A percentile compares a stretch with the other conserved stretches of the same genome.
Evolutionary conservation across 1,140 invertebrate genomes (phyloP).

Genomic region (Drosophila bocki): DNA sequence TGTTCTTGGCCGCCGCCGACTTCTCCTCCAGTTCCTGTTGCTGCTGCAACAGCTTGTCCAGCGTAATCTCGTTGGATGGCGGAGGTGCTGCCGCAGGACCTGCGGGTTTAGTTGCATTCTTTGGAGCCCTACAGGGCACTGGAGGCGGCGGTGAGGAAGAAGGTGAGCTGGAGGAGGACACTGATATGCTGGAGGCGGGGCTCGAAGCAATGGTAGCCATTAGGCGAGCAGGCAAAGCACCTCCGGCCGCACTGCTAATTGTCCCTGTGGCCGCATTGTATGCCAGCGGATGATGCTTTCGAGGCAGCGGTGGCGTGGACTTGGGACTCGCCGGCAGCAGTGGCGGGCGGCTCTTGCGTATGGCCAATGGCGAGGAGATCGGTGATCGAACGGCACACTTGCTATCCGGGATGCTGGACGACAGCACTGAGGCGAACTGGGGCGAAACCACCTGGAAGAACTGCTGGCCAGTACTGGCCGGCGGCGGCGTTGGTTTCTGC

Average conservation of each 20-base stretch:
- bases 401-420: slow-evolving; percentile 70
- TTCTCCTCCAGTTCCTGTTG: slow-evolving; percentile 78
- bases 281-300: slow-evolving; percentile 74
- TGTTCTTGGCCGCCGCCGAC: slow-evolving; percentile 66
- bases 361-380: slow-evolving; percentile 69
- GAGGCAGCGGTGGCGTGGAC: slow-evolving; percentile 75
- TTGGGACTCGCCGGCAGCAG: slow-evolving; percentile 72
- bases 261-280: slow-evolving; percentile 74
- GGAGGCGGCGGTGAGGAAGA: slow-evolving; percentile 78
- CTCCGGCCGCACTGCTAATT: slow-evolving; percentile 57
- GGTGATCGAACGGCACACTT: slow-evolving; percentile 70
- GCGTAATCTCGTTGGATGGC: slow-evolving; percentile 47
- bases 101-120: slow-evolving; percentile 26
- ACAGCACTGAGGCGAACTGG: slow-evolving; percentile 76
- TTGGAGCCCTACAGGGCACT: slow-evolving; percentile 73
- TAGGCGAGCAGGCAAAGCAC: slow-evolving; percentile 57
- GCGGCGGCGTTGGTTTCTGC: slow-evolving; percentile 57
- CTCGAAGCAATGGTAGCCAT: slow-evolving; percentile 70
- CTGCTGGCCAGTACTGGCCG: slow-evolving; percentile 60
- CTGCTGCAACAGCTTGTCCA: slow-evolving; percentile 75
- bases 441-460: slow-evolving; percentile 77
- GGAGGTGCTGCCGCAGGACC: not conserved
- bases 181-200: slow-evolving; percentile 74
- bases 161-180: slow-evolving; percentile 78
- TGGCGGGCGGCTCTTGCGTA: slow-evolving; percentile 68